Conservation (phyloP, 1,140 invertebrate species). For the Drosophila orosa region DNA sequence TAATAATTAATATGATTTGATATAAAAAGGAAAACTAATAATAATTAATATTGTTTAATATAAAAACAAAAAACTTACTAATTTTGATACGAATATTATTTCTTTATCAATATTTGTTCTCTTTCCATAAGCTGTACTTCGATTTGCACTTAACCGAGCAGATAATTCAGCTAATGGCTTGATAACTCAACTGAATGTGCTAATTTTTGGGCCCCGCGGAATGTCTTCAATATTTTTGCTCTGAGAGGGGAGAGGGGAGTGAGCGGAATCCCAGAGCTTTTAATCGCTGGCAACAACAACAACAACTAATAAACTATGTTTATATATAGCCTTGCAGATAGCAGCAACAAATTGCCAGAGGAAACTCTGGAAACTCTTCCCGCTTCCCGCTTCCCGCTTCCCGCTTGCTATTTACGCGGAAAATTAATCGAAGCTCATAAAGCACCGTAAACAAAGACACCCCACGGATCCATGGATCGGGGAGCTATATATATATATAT, state of each 20-base stretch:
- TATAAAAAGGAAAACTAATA: no score
- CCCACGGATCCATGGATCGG: constrained; percentile 22
- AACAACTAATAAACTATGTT: constrained; percentile 50
- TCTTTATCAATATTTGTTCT: no score
- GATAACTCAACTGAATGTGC: constrained; percentile 10
- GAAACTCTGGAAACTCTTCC: no score
- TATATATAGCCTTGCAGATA: constrained; percentile 44
- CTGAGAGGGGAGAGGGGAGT: no score
- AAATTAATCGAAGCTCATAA: constrained; percentile 79
- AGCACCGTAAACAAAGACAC: constrained; percentile 67
- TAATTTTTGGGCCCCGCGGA: constrained; percentile 3
- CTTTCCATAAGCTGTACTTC: background rate
- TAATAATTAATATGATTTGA: no score
- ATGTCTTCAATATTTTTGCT: constrained; percentile 25
- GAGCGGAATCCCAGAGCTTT: background rate
- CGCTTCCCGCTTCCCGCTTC: no score
- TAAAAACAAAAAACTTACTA: no score
- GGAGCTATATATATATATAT: constrained; percentile 2
- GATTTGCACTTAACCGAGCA: background rate
- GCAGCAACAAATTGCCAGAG: constrained; percentile 46
- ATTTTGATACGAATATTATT: no score
- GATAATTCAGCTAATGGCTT: constrained; percentile 21
- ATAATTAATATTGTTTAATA: no score
- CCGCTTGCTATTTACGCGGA: constrained; percentile 60
- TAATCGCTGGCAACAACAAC: constrained; percentile 16